Conservation (phyloP, 2,888 invertebrate species). For the Hypomecis atomaria region DNA sequence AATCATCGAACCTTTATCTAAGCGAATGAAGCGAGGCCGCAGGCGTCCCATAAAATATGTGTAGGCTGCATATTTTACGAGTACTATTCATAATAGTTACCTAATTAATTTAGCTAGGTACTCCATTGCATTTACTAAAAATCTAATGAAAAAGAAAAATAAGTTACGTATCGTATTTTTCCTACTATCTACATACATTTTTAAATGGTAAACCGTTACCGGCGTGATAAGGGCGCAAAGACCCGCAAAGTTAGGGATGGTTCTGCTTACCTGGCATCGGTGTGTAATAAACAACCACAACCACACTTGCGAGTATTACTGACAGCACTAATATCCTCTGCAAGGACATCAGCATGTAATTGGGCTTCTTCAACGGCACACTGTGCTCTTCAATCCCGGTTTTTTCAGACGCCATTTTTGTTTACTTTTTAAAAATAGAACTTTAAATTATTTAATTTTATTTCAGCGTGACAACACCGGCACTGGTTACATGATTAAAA, state of each 20-base stretch:
- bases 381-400: slow-evolving; percentile 52
- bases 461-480: slow-evolving; percentile 9
- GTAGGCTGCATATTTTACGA: too few relatives aligned
- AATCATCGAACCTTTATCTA: too few relatives aligned
- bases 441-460: slow-evolving; percentile 16
- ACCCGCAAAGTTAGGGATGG: too few relatives aligned
- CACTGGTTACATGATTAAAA: slow-evolving; percentile 55
- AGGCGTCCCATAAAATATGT: too few relatives aligned
- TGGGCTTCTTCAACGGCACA: slow-evolving; percentile 70
- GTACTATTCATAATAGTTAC: too few relatives aligned
- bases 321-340: slow-evolving; percentile 87
- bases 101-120: too few relatives aligned
- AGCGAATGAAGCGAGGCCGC: too few relatives aligned
- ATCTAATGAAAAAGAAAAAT: too few relatives aligned
- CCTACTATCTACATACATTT: too few relatives aligned
- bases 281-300: slow-evolving; percentile 88
- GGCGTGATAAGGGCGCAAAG: too few relatives aligned
- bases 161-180: too few relatives aligned
- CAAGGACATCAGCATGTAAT: slow-evolving; percentile 85
- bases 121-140: not conserved
- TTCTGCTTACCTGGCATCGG: slow-evolving; percentile 87
- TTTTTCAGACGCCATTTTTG: slow-evolving; percentile 70
- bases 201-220: not conserved
- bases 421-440: slow-evolving; percentile 19
- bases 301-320: slow-evolving; percentile 87